These are phyloP conservation scores for Pitta sordida DNA, from an alignment of 2,113 vertebrate species.

Conservation along the genomic window DNA sequence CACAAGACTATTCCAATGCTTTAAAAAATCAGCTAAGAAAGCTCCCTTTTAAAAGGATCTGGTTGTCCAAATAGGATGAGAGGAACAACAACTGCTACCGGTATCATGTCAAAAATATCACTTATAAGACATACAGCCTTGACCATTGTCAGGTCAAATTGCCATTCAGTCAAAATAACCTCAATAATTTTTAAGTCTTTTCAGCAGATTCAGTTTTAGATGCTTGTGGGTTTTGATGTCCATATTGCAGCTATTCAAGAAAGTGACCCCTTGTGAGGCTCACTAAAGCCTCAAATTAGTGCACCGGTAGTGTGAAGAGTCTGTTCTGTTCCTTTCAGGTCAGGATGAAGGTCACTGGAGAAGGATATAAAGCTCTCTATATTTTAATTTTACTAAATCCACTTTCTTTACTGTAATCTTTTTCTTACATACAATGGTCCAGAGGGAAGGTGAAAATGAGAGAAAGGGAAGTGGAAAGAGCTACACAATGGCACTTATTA, in stretches of 20 bases:
- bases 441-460: background rate
- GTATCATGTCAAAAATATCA: background rate
- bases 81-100: background rate
- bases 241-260: accelerated
- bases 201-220: background rate
- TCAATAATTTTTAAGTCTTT: background rate
- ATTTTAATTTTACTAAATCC: background rate
- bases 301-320: background rate
- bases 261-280: background rate
- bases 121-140: background rate
- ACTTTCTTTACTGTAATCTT: background rate
- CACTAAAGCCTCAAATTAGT: background rate
- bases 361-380: background rate
- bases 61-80: background rate
- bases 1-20: background rate
- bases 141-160: background rate
- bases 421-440: background rate
- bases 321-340: background rate
- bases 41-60: background rate
- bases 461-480: background rate
- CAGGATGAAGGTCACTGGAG: background rate
- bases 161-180: background rate
- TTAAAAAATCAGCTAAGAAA: background rate
- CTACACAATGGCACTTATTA: background rate
- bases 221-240: background rate